A percentile compares a stretch with the other conserved stretches of the same genome.
These are phyloP conservation scores for Alfaro cultratus DNA, from an alignment of 2,797 vertebrate species.

Conservation along the genomic window DNA sequence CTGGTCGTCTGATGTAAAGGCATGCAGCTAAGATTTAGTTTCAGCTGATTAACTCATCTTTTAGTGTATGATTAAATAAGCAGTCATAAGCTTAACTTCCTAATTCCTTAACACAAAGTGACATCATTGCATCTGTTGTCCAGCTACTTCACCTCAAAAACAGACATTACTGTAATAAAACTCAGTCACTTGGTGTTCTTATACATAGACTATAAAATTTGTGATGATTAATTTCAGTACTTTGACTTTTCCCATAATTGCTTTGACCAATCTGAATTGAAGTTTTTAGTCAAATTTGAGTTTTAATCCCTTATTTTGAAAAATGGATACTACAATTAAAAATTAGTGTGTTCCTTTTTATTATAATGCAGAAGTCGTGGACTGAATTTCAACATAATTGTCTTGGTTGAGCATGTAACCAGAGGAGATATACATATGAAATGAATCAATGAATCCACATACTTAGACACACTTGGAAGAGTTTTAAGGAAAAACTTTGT, in stretches of 20 bases:
- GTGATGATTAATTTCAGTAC: background rate
- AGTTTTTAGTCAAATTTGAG: background rate
- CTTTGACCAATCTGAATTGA: background rate
- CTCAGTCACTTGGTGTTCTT: background rate
- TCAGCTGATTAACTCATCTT: background rate
- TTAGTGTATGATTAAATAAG: background rate
- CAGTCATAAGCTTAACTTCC: background rate
- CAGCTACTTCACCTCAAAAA: background rate
- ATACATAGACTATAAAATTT: background rate
- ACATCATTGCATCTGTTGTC: background rate
- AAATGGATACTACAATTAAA: background rate
- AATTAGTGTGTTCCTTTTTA: background rate
- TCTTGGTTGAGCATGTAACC: background rate
- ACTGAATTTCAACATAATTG: background rate
- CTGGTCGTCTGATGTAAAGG: background rate
- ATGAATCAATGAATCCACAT: background rate
- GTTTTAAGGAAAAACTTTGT: background rate
- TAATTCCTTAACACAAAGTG: background rate
- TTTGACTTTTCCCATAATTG: background rate
- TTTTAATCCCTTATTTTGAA: background rate
- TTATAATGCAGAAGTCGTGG: background rate
- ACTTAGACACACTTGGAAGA: background rate
- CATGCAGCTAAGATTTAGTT: background rate
- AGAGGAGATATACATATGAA: background rate
- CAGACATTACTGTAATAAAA: background rate